A percentile compares a stretch with the other conserved stretches of the same genome.
Evolutionary conservation across 2,113 vertebrate species (phyloP).

Genomic region (Lophochroa leadbeateri): DNA sequence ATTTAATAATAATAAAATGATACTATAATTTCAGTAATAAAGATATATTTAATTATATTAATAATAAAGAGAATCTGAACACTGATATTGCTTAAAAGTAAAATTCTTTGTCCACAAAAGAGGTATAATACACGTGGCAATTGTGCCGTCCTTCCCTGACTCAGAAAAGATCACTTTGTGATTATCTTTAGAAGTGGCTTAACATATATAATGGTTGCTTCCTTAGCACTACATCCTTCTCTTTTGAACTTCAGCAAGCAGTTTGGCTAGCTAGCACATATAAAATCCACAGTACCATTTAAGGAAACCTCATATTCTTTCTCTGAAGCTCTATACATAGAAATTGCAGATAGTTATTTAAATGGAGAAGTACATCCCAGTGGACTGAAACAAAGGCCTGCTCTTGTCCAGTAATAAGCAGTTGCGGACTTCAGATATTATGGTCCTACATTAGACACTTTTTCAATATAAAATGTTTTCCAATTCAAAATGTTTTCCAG

Average conservation of each 20-base stretch:
- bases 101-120: background rate
- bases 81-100: background rate
- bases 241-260: background rate
- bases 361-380: background rate
- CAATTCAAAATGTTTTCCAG: background rate
- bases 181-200: slow-evolving; percentile 1
- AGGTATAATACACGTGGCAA: background rate
- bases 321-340: background rate
- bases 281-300: background rate
- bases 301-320: background rate
- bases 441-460: background rate
- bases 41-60: background rate
- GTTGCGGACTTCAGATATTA: background rate
- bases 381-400: background rate
- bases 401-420: background rate
- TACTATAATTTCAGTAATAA: background rate
- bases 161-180: background rate
- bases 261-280: background rate
- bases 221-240: background rate
- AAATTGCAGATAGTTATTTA: background rate
- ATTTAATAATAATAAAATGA: background rate
- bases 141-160: background rate
- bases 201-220: background rate
- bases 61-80: background rate
- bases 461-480: background rate